Evolutionary conservation across 1,140 invertebrate species (phyloP), one percentile per base, ranked within the genome.

Genomic region (Drosophila paulistorum): DNA sequence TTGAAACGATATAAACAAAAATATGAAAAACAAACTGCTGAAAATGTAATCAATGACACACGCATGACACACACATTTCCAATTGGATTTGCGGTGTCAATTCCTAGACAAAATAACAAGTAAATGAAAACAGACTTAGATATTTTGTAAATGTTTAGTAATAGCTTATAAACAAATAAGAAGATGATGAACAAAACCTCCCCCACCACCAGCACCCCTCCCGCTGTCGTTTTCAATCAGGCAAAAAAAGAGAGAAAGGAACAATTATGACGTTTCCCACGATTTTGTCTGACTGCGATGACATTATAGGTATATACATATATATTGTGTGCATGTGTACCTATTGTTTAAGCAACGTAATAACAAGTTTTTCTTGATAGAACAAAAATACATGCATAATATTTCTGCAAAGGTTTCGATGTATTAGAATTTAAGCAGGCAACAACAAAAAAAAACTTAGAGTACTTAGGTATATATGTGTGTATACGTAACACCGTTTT

Each of bases 401-500:
- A 37, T 60, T 23, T 60, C 7, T 35, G 30, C 30, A 63, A 68
- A 67, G 73, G 66, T 76, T 75, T 76, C 59, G 65, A 68, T 74
- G 60, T 35, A 58, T 51, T 51, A 41, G 20, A 51, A 17, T 35
- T 10, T 10, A 20, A 30, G 14, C 20, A 45, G 33, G 37, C 51
- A 57, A 35, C 57, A 33, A 41, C 20, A 60, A 20, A 60, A 23
- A 62, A 37, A 74, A 48, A 55, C 42, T 37, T 55, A 54, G 57
- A 74, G 73, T 39, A 39, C 13, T 13, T 39, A 39, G 7, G 9
- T 37, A 13, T n/a, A 39, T 39, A 1, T 37, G 4, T 13, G 13
- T 39, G 3, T 7, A 17, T 17, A 17, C 17, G 17, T 17, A 17
- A 17, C 59, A 76, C 71, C 57, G 17, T 57, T 71, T 39, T 57